Percentiles rank a stretch among this genome's conserved stretches.
These are phyloP conservation scores for Sterrhoptilus dennistouni DNA, from an alignment of 2,113 vertebrate species.

Conservation along the genomic window DNA sequence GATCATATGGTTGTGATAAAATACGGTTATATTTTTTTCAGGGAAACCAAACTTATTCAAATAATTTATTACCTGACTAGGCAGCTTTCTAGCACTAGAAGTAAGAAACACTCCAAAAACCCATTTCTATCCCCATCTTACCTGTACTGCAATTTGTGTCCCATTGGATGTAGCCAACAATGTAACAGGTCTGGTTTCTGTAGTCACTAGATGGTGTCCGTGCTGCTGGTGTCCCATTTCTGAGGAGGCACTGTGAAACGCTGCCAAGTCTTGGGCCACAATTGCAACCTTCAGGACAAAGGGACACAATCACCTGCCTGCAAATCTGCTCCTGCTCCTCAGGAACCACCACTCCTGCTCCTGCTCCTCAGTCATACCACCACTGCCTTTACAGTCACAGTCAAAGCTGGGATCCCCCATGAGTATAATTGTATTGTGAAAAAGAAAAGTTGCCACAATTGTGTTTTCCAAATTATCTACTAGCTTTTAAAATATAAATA, in stretches of 20 bases:
- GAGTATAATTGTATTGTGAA: background rate
- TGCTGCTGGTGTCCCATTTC: constrained; percentile 88
- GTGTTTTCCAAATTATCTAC: background rate
- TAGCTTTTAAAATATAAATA: background rate
- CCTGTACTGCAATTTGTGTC: constrained; percentile 98
- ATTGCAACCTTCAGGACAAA: constrained; percentile 89
- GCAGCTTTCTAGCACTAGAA: background rate
- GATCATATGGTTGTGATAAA: background rate
- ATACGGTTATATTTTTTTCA: background rate
- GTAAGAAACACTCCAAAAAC: background rate
- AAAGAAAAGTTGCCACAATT: background rate
- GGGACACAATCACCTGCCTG: background rate
- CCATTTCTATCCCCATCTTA: constrained; percentile 20
- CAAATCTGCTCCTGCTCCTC: background rate
- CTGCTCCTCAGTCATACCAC: background rate
- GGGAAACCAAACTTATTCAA: background rate
- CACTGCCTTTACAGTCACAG: background rate
- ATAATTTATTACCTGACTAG: background rate
- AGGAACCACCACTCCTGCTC: background rate
- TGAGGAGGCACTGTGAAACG: constrained; percentile 89
- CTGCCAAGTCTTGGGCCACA: constrained; percentile 93
- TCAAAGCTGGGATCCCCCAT: background rate
- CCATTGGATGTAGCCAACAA: constrained; percentile 96
- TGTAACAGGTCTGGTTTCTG: constrained; percentile 88
- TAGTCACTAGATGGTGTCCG: constrained; percentile 83